Percentiles rank a stretch among this genome's conserved stretches.
phyloP scores from a whole-genome alignment of 2,113 vertebrate genomes.

The Phoxinus phoxinus region DNA sequence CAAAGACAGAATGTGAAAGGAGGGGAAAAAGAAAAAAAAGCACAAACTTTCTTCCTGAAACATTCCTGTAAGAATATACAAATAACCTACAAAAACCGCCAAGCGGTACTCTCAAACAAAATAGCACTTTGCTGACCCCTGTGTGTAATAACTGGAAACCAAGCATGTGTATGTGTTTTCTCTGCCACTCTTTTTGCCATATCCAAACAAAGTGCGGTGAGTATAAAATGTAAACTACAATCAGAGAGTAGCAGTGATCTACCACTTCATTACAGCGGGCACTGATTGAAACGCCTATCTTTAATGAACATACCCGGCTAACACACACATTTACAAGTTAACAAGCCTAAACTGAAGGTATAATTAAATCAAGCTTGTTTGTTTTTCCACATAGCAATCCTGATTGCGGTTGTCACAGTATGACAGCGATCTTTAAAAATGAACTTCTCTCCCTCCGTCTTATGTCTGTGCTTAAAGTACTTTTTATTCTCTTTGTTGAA shows the following conservation, averaged over 20 bases:
- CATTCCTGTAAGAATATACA: neutral
- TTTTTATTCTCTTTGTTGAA: neutral
- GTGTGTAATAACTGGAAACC: slow-evolving; percentile 36
- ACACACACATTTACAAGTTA: neutral
- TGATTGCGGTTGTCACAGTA: slow-evolving; percentile 22
- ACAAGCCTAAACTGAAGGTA: slow-evolving; percentile 14
- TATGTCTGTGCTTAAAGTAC: neutral
- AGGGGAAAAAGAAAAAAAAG: neutral
- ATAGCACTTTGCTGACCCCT: slow-evolving; percentile 53
- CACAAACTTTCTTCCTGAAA: neutral
- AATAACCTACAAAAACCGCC: neutral
- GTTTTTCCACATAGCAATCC: slow-evolving; percentile 7
- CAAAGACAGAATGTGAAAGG: neutral
- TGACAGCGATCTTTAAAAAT: slow-evolving; percentile 7
- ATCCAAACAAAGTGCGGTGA: slow-evolving; percentile 30
- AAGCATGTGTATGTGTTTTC: neutral
- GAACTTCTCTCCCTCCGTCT: neutral
- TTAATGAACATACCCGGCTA: slow-evolving; percentile 11
- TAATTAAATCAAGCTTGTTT: slow-evolving; percentile 38
- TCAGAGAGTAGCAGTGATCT: slow-evolving; percentile 25
- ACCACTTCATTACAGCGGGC: slow-evolving; percentile 12
- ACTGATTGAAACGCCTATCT: slow-evolving; percentile 12
- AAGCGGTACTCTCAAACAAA: neutral
- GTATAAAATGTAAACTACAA: slow-evolving; percentile 41
- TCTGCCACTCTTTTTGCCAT: neutral